Conservation (phyloP, 2,797 vertebrate genomes). For the Sus cebifrons region DNA sequence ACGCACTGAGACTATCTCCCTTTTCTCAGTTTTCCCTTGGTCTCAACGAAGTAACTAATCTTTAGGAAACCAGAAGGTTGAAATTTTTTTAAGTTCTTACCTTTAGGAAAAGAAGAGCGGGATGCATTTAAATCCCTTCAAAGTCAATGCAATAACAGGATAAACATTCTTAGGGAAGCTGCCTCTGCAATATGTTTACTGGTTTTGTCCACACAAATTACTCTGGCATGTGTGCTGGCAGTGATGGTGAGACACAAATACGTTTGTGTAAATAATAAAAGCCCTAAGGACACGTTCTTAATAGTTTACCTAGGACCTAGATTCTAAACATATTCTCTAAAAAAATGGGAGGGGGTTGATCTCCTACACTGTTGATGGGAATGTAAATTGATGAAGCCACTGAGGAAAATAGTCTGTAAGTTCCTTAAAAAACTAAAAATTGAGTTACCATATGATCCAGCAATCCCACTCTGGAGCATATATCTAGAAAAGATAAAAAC, state of each 20-base stretch:
- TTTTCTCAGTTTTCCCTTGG: neutral
- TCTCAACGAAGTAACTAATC: neutral
- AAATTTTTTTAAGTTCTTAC: neutral
- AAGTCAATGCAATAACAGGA: neutral
- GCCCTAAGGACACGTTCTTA: neutral
- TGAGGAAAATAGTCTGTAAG: neutral
- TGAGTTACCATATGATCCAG: no score
- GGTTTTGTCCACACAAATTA: neutral
- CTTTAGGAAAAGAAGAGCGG: neutral
- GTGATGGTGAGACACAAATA: no score
- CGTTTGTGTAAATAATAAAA: neutral
- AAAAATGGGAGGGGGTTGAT: neutral
- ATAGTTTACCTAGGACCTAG: neutral
- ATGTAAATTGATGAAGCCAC: neutral
- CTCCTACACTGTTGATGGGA: neutral
- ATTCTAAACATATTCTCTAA: neutral
- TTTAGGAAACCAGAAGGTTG: neutral
- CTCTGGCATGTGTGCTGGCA: accelerated
- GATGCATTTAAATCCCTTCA: neutral
- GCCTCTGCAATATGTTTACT: accelerated
- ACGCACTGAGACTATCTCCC: no score
- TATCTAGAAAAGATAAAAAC: neutral
- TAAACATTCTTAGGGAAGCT: neutral
- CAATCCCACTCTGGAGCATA: neutral
- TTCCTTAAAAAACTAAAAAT: neutral